Conservation (phyloP, 2,113 vertebrate species). For the Stegostoma tigrinum region DNA sequence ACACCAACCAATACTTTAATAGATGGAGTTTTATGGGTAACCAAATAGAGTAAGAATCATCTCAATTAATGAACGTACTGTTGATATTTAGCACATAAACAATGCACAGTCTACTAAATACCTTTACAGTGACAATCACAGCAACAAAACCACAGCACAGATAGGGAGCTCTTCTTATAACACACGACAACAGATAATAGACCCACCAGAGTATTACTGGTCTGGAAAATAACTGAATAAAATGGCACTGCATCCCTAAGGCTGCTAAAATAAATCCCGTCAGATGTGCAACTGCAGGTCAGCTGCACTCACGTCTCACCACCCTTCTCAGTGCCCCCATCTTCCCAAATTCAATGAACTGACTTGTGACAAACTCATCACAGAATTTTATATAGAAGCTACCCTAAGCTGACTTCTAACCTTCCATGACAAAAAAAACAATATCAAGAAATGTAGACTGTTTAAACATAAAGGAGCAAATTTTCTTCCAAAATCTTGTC, state of each 20-base stretch:
- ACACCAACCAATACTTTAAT: neutral
- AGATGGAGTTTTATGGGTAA: neutral
- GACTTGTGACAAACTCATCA: neutral
- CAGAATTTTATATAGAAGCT: neutral
- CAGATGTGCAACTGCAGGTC: neutral
- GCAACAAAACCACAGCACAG: neutral
- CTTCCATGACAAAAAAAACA: neutral
- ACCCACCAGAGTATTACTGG: neutral
- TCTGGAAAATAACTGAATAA: neutral
- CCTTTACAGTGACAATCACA: neutral
- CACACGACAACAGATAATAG: neutral
- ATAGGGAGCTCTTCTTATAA: neutral
- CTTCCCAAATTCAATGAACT: neutral
- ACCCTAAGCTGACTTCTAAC: neutral
- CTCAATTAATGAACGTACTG: neutral
- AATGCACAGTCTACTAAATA: neutral
- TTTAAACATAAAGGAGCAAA: neutral
- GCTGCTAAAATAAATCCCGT: neutral
- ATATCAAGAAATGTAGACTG: neutral
- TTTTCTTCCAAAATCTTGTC: neutral
- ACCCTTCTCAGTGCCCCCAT: neutral
- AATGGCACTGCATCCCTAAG: neutral
- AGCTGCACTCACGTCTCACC: neutral
- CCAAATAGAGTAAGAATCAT: constrained; percentile 11
- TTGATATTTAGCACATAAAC: constrained; percentile 5